Base-by-base conservation (phyloP, 2,888 invertebrate genomes). In the Dione juno region DNA sequence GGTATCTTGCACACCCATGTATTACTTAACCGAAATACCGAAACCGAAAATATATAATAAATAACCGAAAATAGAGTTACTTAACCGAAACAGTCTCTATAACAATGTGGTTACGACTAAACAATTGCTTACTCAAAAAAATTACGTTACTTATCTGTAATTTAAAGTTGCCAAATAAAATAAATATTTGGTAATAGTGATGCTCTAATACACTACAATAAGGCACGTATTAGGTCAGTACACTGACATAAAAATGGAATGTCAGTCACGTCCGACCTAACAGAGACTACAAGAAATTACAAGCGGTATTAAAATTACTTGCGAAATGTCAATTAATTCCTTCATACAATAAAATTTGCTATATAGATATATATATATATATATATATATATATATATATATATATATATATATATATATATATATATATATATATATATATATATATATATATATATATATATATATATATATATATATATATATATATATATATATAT, bases 141-240 rank as follows among this genome's bases (percentile, higher is more conserved):
- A 1, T 16, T 37, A 16, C 3, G n/a, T n/a, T n/a, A n/a, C n/a
- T n/a, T n/a, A n/a, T n/a, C n/a, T 57, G 37, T 57, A 40, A 9
- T 16, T 37, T n/a, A 16, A 6, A 37, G 35, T 16, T 54, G n/a
- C 54, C 10, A 57, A 57, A 57, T 40, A 3, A 28, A 28, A 2
- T 57, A 16, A 10, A 16, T 11, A 40, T 57, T 19, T 10, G 10
- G n/a, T 54, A 37, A 54, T 40, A 40, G 13, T 40, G 37, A 40
- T 40, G 57, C 16, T 40, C 57, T 16, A 57, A 13, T 40, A 57
- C 37, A 57, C 11, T 11, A 57, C 37, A 57, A 57, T 57, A 13
- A 11, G 11, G 37, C 57, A 40, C 57, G 57, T 57, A 16, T 11
- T 57, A 16, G 35, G 57, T 57, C 57, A 40, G 16, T 13, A 16